Conservation (phyloP, 2,113 vertebrate genomes). For the Lasiurus borealis region DNA sequence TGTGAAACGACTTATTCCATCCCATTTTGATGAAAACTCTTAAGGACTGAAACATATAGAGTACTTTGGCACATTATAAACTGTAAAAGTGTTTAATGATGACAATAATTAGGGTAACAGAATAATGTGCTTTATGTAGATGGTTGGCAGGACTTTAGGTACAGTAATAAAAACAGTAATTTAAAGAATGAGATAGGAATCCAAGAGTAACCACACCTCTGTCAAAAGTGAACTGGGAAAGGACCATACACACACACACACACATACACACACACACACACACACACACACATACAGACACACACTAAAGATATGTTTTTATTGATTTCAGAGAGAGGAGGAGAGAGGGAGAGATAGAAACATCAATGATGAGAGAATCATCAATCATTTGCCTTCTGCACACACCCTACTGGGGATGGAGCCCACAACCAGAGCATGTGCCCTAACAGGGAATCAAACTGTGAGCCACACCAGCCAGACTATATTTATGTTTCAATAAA, state of each 20-base stretch:
- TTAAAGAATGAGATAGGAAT: conserved; percentile 38
- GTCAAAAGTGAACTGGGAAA: conserved; percentile 47
- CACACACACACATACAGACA: too few species aligned
- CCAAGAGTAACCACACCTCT: background rate
- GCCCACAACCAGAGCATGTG: too few species aligned
- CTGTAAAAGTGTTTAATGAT: conserved; percentile 44
- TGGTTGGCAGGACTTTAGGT: conserved; percentile 47
- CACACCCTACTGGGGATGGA: too few species aligned
- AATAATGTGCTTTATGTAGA: conserved; percentile 33
- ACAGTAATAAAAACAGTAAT: conserved; percentile 54
- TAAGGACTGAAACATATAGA: conserved; percentile 17
- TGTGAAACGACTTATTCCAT: conserved; percentile 19
- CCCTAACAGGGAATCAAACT: too few species aligned
- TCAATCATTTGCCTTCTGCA: too few species aligned
- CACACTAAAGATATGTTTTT: too few species aligned
- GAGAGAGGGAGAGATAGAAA: too few species aligned
- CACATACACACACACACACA: too few species aligned
- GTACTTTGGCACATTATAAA: conserved; percentile 39
- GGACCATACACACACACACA: too few species aligned
- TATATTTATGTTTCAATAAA: conserved; percentile 34
- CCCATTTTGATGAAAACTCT: conserved; percentile 36
- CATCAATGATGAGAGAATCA: too few species aligned
- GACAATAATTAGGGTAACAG: conserved; percentile 44
- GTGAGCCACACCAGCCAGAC: too few species aligned
- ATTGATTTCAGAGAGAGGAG: too few species aligned